A percentile compares a stretch with the other conserved stretches of the same genome.
phyloP scores from a whole-genome alignment of 2,888 invertebrate species.

The Cacoxenus indagator region DNA sequence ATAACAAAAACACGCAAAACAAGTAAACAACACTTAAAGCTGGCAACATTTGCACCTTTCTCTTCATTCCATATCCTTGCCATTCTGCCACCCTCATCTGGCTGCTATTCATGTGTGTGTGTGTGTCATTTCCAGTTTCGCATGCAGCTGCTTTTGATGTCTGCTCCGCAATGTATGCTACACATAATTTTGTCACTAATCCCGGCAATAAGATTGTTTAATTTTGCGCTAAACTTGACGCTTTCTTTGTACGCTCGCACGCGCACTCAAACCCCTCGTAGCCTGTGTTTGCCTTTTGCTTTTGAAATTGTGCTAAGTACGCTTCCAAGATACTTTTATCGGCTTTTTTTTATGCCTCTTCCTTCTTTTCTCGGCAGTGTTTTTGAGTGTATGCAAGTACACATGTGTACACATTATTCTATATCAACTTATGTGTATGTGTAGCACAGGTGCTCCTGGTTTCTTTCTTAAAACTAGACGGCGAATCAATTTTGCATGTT shows the following conservation, averaged over 20 bases:
- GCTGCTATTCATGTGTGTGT: neutral
- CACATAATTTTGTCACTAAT: constrained; percentile 62
- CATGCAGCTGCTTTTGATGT: neutral
- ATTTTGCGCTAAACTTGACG: constrained; percentile 64
- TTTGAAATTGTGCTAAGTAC: neutral
- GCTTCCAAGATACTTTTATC: neutral
- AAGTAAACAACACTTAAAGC: too few species aligned
- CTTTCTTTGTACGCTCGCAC: constrained; percentile 40
- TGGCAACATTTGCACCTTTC: too few species aligned
- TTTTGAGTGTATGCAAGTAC: neutral
- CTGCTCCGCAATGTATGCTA: constrained; percentile 36
- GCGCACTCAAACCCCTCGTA: neutral
- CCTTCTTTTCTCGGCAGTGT: neutral
- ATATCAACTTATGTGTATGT: neutral
- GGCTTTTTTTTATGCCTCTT: neutral
- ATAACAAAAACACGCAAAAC: too few species aligned
- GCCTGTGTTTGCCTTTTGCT: constrained; percentile 11
- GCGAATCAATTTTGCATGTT: neutral
- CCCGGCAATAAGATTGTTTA: constrained; percentile 63
- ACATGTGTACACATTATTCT: neutral
- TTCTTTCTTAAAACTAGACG: neutral
- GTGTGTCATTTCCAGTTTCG: neutral
- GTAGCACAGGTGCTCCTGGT: neutral
- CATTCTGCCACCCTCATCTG: neutral
- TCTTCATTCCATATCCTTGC: too few species aligned